A percentile compares a stretch with the other conserved stretches of the same genome.
These are phyloP conservation scores for Nymphalis io DNA, from an alignment of 1,140 invertebrate species.

Conservation along the genomic window DNA sequence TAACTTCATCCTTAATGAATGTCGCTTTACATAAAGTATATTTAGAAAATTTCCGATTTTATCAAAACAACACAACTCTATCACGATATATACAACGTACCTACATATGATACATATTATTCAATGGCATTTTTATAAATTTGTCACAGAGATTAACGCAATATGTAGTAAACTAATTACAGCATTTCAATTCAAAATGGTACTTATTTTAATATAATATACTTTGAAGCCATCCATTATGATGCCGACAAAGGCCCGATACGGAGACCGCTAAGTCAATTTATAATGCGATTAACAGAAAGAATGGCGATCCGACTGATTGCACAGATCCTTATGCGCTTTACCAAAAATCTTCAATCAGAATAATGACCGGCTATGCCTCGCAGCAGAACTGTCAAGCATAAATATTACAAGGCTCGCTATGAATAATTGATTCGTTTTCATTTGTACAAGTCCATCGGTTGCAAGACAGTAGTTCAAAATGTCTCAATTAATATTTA, in stretches of 20 bases:
- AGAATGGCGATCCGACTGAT: conserved; percentile 68
- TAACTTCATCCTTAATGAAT: conserved; percentile 27
- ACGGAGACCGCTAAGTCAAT: conserved; percentile 62
- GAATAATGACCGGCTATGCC: conserved; percentile 54
- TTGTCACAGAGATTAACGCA: conserved; percentile 31
- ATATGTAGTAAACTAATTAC: conserved; percentile 31
- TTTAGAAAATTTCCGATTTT: neutral
- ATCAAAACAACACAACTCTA: neutral
- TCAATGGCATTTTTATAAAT: conserved; percentile 24
- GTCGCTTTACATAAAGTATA: conserved; percentile 1
- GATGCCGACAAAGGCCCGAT: conserved; percentile 62
- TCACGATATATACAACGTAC: neutral
- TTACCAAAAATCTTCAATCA: conserved; percentile 56
- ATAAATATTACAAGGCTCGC: conserved; percentile 30
- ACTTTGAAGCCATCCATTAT: conserved; percentile 56
- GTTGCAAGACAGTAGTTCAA: conserved; percentile 62
- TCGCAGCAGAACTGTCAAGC: conserved; percentile 32
- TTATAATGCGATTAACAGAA: conserved; percentile 77
- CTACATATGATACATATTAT: neutral
- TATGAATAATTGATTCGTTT: conserved; percentile 56
- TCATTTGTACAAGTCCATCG: conserved; percentile 57
- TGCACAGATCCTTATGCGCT: conserved; percentile 58
- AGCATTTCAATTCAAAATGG: conserved; percentile 33
- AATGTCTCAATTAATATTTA: conserved; percentile 79
- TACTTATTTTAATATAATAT: conserved; percentile 43